Conservation (phyloP, 2,113 vertebrate species). For the Sakesphorus luctuosus region DNA sequence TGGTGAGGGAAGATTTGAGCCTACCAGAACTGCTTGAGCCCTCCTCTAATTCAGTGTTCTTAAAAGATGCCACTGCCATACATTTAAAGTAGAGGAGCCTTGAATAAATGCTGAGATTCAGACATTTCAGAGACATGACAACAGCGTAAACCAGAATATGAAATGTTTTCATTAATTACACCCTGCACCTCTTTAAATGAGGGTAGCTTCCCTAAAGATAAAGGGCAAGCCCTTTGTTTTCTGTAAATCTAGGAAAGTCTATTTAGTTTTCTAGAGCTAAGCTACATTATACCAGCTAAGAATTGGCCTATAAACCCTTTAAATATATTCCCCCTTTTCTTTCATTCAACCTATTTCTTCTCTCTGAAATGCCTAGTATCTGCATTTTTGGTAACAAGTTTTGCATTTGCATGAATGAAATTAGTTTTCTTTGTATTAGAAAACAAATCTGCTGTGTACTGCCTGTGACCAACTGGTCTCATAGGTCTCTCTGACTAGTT, state of each 20-base stretch:
- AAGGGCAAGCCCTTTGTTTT: conserved; percentile 1
- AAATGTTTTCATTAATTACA: neutral
- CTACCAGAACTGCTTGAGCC: neutral
- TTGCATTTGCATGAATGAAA: neutral
- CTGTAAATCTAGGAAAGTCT: neutral
- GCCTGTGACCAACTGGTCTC: neutral
- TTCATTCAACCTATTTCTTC: neutral
- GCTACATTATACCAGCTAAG: neutral
- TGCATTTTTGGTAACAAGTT: neutral
- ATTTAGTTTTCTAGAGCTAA: neutral
- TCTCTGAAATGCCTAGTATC: neutral
- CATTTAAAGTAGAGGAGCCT: neutral
- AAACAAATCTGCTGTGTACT: neutral
- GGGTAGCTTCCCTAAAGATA: neutral
- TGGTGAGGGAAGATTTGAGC: neutral
- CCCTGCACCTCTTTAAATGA: neutral
- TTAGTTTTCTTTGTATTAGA: neutral
- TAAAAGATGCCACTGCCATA: neutral
- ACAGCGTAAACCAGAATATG: neutral
- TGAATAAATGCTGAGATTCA: neutral
- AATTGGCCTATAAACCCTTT: neutral
- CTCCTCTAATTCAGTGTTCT: neutral
- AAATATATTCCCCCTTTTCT: neutral
- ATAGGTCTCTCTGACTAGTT: neutral
- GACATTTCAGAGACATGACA: neutral